Conservation (phyloP, 53 echinoderm and acorn worm species). For the Actinopyga echinites region DNA sequence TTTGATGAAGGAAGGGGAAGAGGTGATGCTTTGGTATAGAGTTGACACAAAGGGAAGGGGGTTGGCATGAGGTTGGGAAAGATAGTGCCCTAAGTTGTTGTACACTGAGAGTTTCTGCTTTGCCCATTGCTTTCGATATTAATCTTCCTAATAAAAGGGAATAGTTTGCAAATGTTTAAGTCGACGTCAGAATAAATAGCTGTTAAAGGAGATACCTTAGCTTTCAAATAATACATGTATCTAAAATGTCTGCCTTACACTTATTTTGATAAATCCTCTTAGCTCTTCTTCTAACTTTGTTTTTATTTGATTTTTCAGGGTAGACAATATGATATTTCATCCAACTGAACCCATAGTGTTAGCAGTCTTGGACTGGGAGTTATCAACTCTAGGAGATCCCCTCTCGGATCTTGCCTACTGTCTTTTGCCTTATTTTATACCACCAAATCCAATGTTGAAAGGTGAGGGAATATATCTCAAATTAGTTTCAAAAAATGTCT, state of each 20-base stretch:
- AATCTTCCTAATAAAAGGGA: too few species aligned
- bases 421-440: constrained; percentile 75
- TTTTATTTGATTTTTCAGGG: constrained; percentile 42
- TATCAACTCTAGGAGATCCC: constrained; percentile 94
- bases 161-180: too few species aligned
- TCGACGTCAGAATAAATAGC: too few species aligned
- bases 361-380: constrained; percentile 93
- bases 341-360: constrained; percentile 79
- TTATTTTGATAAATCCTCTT: not conserved
- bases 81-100: too few species aligned
- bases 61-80: too few species aligned
- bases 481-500: too few species aligned
- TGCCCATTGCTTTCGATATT: too few species aligned
- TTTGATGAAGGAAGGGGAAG: too few species aligned
- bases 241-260: not conserved
- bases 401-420: constrained; percentile 85
- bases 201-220: too few species aligned
- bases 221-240: not conserved
- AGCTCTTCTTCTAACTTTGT: not conserved
- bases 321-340: constrained; percentile 93
- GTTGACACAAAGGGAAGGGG: too few species aligned
- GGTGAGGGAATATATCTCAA: constrained; percentile 23
- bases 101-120: too few species aligned
- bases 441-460: constrained; percentile 67
- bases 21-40: too few species aligned